phyloP scores from a whole-genome alignment of 1,140 invertebrate genomes.

The Zaprionus ghesquierei region DNA sequence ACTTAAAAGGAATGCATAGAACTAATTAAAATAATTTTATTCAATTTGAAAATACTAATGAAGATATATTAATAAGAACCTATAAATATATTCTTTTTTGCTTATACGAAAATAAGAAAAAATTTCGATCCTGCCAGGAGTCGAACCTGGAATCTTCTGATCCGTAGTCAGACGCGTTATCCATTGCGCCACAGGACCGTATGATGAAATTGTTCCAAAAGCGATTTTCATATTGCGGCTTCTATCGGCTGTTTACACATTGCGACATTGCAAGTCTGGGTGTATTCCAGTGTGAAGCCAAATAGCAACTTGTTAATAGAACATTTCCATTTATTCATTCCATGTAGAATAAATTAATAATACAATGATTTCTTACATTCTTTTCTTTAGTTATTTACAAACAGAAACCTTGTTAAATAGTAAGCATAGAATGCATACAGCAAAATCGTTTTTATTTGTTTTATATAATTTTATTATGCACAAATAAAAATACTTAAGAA shows the following conservation, averaged over 20 bases:
- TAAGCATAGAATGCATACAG: too few relatives aligned
- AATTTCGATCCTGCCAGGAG: conserved; percentile 86
- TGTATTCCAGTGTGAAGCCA: too few relatives aligned
- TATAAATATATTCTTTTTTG: neutral
- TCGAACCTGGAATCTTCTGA: conserved; percentile 89
- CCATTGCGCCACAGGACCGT: conserved; percentile 88
- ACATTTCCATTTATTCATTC: too few relatives aligned
- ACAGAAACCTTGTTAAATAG: too few relatives aligned
- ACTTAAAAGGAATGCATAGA: neutral
- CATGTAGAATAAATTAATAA: too few relatives aligned
- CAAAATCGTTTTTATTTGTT: neutral
- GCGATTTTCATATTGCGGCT: neutral
- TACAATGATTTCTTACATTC: too few relatives aligned
- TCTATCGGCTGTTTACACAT: too few relatives aligned
- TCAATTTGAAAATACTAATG: neutral
- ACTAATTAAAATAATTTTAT: neutral
- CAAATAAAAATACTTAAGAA: too few relatives aligned
- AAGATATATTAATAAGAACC: neutral
- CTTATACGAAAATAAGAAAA: neutral
- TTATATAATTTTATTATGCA: neutral
- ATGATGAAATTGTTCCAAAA: neutral
- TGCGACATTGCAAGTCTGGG: too few relatives aligned
- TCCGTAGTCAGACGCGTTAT: conserved; percentile 89
- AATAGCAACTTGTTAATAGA: too few relatives aligned
- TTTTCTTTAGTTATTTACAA: too few relatives aligned